phyloP scores from a whole-genome alignment of 2,888 invertebrate species.

The Andrena flavipes region DNA sequence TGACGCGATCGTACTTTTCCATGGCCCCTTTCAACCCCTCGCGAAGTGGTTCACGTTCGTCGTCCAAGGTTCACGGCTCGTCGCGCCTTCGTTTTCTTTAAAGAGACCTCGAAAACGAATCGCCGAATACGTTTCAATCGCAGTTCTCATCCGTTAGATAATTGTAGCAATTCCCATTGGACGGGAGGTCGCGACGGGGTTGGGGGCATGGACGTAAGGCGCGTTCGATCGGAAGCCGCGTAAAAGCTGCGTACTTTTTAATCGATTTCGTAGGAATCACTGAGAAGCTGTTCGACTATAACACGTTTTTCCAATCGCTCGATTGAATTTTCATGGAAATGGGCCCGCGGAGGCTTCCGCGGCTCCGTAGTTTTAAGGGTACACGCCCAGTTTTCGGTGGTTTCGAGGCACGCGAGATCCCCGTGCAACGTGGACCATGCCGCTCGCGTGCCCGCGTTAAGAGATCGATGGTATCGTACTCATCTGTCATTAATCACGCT shows the following conservation, averaged over 20 bases:
- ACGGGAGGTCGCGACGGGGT: conserved; percentile 3
- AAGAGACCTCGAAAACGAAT: not conserved
- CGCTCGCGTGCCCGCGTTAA: not conserved
- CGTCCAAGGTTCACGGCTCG: not conserved
- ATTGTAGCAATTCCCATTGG: not conserved
- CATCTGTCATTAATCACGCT: conserved; percentile 16
- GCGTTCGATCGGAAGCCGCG: too few relatives aligned
- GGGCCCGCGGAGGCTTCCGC: not conserved
- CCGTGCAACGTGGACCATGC: not conserved
- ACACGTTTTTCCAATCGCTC: not conserved
- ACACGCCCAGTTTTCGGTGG: not conserved
- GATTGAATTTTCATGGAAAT: not conserved
- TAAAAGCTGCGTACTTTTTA: conserved; percentile 6
- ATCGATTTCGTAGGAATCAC: conserved; percentile 13
- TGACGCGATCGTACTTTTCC: conserved; percentile 1
- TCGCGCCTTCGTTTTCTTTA: not conserved
- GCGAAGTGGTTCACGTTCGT: not conserved
- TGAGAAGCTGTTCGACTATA: not conserved
- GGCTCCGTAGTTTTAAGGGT: not conserved
- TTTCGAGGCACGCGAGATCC: not conserved
- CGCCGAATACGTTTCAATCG: not conserved
- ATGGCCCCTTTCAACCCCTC: conserved; percentile 1
- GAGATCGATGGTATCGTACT: conserved; percentile 6
- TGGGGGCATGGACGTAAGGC: not conserved
- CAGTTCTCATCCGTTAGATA: not conserved